A percentile compares a stretch with the other conserved stretches of the same genome.
Conservation (phyloP, 2,113 vertebrate genomes). For the Circaetus cinerascens region DNA sequence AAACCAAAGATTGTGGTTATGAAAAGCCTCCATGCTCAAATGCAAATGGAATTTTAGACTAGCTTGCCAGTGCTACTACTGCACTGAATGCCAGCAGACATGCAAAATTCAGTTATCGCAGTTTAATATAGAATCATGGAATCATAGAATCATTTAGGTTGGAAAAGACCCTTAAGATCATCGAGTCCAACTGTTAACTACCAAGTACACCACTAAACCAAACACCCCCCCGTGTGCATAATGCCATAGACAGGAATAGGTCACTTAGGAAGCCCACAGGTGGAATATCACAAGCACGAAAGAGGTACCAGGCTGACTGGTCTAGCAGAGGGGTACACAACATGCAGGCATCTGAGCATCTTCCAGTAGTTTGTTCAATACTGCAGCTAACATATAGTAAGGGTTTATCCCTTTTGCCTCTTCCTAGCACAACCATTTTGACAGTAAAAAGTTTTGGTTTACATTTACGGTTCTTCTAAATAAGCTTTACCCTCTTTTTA, state of each 20-base stretch:
- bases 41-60: neutral
- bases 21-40: neutral
- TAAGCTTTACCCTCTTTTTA: neutral
- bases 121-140: neutral
- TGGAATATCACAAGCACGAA: neutral
- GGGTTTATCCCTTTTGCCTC: neutral
- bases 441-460: neutral
- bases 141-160: neutral
- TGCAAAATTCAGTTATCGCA: accelerated
- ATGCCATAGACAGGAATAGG: neutral
- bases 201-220: neutral
- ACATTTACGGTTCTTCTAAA: neutral
- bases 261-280: neutral
- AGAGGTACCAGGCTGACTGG: neutral
- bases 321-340: neutral
- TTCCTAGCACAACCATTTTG: neutral
- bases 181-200: neutral
- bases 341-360: neutral
- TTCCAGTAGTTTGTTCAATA: neutral
- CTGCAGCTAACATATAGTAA: no score
- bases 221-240: accelerated
- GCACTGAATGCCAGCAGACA: neutral
- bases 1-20: accelerated
- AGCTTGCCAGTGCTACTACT: neutral
- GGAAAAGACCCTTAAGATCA: neutral